phyloP scores from a whole-genome alignment of 2,113 vertebrate species.

The Tetraodon nigroviridis region DNA sequence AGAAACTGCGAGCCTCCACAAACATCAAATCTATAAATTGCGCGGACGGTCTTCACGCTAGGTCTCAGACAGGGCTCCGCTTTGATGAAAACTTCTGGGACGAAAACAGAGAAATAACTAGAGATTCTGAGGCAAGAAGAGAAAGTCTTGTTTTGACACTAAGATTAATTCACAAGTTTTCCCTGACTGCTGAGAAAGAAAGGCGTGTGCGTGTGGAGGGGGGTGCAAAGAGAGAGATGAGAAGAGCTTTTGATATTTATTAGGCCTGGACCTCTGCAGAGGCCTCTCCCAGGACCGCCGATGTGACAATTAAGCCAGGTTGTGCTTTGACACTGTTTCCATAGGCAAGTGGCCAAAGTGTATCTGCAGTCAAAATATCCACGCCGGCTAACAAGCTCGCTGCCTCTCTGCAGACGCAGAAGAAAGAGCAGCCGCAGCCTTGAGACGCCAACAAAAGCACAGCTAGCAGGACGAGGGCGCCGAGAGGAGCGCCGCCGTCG shows the following conservation, averaged over 20 bases:
- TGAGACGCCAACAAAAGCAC: conserved; percentile 80
- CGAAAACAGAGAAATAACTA: conserved; percentile 79
- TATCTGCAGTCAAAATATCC: conserved; percentile 94
- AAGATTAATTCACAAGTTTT: conserved; percentile 90
- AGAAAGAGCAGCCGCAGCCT: conserved; percentile 86
- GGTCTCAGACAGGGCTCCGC: conserved; percentile 68
- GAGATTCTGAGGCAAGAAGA: conserved; percentile 69
- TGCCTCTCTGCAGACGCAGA: conserved; percentile 83
- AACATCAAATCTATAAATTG: conserved; percentile 78
- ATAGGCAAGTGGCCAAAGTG: conserved; percentile 96
- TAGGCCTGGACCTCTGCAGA: conserved; percentile 83
- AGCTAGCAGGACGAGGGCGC: conserved; percentile 53
- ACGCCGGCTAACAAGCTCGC: conserved; percentile 98
- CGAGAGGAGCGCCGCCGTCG: not conserved
- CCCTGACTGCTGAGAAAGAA: conserved; percentile 64
- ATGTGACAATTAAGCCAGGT: conserved; percentile 99
- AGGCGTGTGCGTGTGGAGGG: conserved; percentile 22
- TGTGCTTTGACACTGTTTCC: conserved; percentile 95
- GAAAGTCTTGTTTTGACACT: conserved; percentile 80
- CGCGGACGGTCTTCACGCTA: conserved; percentile 69
- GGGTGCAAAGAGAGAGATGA: conserved; percentile 71
- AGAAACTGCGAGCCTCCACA: conserved; percentile 70
- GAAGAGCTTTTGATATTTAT: conserved; percentile 92
- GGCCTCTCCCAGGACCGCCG: conserved; percentile 90
- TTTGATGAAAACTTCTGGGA: conserved; percentile 81